Percentiles rank a stretch among this genome's conserved stretches.
Evolutionary conservation across 2,113 vertebrate species (phyloP).

Genomic region (Nothocercus julius): DNA sequence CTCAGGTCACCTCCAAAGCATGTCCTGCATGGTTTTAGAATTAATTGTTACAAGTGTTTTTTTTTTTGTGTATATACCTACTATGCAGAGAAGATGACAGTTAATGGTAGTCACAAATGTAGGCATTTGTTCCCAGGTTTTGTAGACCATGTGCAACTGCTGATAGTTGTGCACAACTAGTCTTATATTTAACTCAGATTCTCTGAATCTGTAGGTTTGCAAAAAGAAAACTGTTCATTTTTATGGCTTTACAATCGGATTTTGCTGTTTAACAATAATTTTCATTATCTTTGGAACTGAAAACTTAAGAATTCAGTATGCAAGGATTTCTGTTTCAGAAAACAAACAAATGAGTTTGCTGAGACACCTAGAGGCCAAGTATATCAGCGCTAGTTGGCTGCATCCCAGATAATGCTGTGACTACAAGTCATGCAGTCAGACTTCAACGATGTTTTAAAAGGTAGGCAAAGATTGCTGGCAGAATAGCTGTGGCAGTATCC

Average conservation of each 20-base stretch:
- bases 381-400: neutral
- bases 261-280: neutral
- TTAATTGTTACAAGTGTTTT: neutral
- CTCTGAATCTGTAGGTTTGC: neutral
- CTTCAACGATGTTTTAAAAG: neutral
- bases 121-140: neutral
- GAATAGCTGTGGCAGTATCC: neutral
- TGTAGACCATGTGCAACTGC: neutral
- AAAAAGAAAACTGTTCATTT: neutral
- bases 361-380: slow-evolving; percentile 50
- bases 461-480: neutral
- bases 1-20: neutral
- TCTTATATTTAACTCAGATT: neutral
- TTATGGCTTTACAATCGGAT: neutral
- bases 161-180: neutral
- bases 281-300: neutral
- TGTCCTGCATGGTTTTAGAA: neutral
- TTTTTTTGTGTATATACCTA: neutral
- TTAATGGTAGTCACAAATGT: neutral
- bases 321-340: neutral
- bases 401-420: neutral
- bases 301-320: neutral
- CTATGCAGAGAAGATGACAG: neutral
- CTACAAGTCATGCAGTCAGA: slow-evolving; percentile 8
- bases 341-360: neutral